These are phyloP conservation scores for Tetragnatha montana DNA, from an alignment of 2,888 invertebrate species.

Conservation along the genomic window DNA sequence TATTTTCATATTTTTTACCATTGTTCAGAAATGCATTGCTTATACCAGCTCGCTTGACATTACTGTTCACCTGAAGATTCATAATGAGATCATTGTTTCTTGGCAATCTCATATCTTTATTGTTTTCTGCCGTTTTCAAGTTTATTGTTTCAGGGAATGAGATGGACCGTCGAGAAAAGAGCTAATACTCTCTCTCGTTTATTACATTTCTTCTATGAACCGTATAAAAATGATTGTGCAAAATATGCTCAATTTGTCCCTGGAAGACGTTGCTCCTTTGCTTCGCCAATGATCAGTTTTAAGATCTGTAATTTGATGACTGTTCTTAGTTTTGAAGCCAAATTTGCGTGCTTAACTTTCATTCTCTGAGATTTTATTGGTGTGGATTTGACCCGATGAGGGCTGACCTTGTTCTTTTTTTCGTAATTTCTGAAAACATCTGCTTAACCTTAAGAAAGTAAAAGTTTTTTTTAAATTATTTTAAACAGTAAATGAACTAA, in stretches of 20 bases:
- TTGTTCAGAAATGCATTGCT: background rate
- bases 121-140: slow-evolving; percentile 26
- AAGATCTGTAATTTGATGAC: too few relatives aligned
- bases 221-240: background rate
- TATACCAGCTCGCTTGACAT: background rate
- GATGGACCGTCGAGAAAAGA: background rate
- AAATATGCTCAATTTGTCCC: background rate
- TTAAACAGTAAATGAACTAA: too few relatives aligned
- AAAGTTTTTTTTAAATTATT: too few relatives aligned
- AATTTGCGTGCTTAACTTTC: too few relatives aligned
- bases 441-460: too few relatives aligned
- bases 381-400: too few relatives aligned
- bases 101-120: slow-evolving; percentile 30
- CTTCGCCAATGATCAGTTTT: too few relatives aligned
- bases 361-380: too few relatives aligned
- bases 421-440: too few relatives aligned
- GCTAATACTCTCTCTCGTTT: background rate
- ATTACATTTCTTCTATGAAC: background rate
- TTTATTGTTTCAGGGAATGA: slow-evolving; percentile 15
- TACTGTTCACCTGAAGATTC: background rate
- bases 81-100: slow-evolving; percentile 53
- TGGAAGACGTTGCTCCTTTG: too few relatives aligned
- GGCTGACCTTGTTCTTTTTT: too few relatives aligned
- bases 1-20: background rate
- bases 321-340: too few relatives aligned